Evolutionary conservation across 2,888 invertebrate species (phyloP), one percentile per base, ranked within the genome.

Genomic region (Lagria hirta): DNA sequence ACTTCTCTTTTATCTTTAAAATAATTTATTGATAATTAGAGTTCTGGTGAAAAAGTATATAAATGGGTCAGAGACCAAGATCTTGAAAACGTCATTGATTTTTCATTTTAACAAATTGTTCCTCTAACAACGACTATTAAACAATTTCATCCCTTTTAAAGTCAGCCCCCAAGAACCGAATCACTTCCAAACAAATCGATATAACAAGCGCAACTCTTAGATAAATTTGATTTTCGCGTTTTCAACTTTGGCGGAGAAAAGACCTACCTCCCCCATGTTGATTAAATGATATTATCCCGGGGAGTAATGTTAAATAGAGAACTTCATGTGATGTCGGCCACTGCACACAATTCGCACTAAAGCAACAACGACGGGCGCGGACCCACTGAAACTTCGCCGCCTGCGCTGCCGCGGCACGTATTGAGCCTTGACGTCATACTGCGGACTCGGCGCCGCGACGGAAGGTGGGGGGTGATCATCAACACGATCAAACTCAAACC

Each of bases 391-490:
- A 57, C 43, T 42, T 54, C 61, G 62, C 57, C 55, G 63, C 52
- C 51, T 66, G 69, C 69, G 67, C 68, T 62, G 68, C 61, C 67
- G 66, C 66, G 65, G 65, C 58, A 60, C 60, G 72, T 75, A 76
- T 76, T 72, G 75, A 75, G 74, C 73, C 69, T 68, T 73, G 71
- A 71, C 80, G 79, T 81, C 80, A 81, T 79, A 80, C 81, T 80
- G 80, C 80, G 78, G 78, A 77, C 75, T 75, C 77, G 58, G 52
- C 58, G 57, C 55, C 55, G 52, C 53, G 50, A 55, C 58, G 59
- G 52, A 55, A 68, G 67, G 55, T 69, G 70, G 73, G 69, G 73
- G 71, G 71, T 70, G 44, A 7, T 26, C 32, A 33, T 4, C n/a
- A n/a, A n/a, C n/a, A 49, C 48, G 52, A 49, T 51, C 44, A 43